These are phyloP conservation scores for Zosterops lateralis DNA, from an alignment of 2,113 vertebrate genomes.

Conservation along the genomic window DNA sequence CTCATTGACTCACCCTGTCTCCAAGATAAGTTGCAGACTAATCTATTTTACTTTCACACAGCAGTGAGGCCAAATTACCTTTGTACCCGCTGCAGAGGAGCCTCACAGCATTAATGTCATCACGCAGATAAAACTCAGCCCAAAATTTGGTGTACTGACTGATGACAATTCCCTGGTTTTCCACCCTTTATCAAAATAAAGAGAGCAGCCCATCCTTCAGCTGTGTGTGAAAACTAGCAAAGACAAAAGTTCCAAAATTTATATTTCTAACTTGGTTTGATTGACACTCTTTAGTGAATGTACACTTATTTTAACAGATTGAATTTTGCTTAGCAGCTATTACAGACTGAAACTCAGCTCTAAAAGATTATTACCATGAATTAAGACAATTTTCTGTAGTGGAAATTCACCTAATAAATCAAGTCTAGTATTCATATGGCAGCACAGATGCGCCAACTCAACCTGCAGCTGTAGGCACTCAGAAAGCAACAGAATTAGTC, in stretches of 20 bases:
- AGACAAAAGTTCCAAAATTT: neutral
- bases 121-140: neutral
- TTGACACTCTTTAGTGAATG: neutral
- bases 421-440: neutral
- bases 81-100: neutral
- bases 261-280: neutral
- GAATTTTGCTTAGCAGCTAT: conserved; percentile 10
- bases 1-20: neutral
- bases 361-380: neutral
- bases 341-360: neutral
- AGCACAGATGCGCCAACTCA: neutral
- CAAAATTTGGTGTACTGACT: neutral
- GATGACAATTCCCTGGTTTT: neutral
- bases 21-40: neutral
- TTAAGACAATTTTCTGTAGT: neutral
- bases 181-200: neutral
- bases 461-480: neutral
- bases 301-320: neutral
- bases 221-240: neutral
- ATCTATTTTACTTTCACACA: neutral
- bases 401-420: conserved; percentile 6
- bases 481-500: neutral
- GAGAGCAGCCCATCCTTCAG: neutral
- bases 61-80: neutral
- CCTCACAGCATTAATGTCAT: neutral